A percentile compares a stretch with the other conserved stretches of the same genome.
Conservation (phyloP, 1,140 invertebrate genomes). For the Oreohelix idahoensis region DNA sequence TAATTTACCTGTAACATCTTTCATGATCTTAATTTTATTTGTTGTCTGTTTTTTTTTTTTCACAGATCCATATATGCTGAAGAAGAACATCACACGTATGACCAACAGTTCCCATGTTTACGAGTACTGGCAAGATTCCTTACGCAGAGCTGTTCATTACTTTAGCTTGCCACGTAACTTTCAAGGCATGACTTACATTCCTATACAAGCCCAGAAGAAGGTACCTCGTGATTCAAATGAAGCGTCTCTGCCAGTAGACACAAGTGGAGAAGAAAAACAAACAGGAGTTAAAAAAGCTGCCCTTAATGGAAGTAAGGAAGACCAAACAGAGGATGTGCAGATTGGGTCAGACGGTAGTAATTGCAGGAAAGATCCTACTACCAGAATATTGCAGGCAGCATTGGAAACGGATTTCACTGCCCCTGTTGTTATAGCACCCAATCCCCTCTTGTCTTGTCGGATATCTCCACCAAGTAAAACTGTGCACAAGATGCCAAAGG, state of each 20-base stretch:
- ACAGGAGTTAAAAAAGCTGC: not conserved
- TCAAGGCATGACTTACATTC: slow-evolving; percentile 32
- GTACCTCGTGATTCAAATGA: not conserved
- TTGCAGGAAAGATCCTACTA: not conserved
- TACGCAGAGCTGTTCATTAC: slow-evolving; percentile 73
- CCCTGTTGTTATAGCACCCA: slow-evolving; percentile 3
- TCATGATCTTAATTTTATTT: not conserved
- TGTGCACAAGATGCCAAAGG: not conserved
- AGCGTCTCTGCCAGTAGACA: too few relatives aligned
- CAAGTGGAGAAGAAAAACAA: not conserved
- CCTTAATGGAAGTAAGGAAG: not conserved
- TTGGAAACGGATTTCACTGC: not conserved
- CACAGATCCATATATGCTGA: slow-evolving; percentile 74
- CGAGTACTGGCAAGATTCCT: slow-evolving; percentile 74
- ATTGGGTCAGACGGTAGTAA: not conserved
- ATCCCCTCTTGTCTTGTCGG: not conserved
- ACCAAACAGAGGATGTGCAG: not conserved
- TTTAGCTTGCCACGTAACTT: slow-evolving; percentile 72
- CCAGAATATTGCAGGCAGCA: not conserved
- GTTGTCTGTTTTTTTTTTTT: not conserved
- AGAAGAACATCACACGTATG: slow-evolving; percentile 74
- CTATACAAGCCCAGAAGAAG: slow-evolving; percentile 19
- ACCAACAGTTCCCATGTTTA: slow-evolving; percentile 72
- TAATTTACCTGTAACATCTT: too few relatives aligned
- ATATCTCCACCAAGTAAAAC: not conserved